Evolutionary conservation across 2,113 vertebrate species (phyloP).

Genomic region (Hydropotes inermis): DNA sequence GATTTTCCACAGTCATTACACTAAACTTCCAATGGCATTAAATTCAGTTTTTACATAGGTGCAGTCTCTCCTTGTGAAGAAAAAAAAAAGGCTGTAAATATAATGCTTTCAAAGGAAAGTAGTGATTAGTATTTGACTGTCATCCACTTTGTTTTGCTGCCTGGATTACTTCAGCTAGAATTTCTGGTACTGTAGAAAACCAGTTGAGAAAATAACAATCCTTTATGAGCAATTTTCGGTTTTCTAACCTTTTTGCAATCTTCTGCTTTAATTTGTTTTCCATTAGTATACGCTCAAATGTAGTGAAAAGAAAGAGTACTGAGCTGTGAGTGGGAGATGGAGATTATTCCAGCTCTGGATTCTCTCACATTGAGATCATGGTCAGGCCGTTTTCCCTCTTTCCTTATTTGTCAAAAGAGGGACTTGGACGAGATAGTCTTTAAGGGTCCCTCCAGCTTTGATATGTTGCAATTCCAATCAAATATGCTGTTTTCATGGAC

Average conservation of each 20-base stretch:
- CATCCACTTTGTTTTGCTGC: slow-evolving; percentile 37
- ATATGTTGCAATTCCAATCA: background rate
- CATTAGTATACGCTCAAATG: slow-evolving; percentile 54
- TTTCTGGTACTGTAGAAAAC: slow-evolving; percentile 39
- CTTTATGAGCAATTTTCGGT: slow-evolving; percentile 60
- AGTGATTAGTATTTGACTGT: slow-evolving; percentile 51
- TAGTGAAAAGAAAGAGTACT: background rate
- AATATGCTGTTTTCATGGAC: background rate
- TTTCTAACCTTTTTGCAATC: slow-evolving; percentile 54
- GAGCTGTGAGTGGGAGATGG: background rate
- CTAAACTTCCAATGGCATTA: slow-evolving; percentile 24
- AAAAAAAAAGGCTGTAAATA: slow-evolving; percentile 37
- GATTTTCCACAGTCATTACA: slow-evolving; percentile 15
- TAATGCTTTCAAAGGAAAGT: slow-evolving; percentile 47
- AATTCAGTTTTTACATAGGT: slow-evolving; percentile 16
- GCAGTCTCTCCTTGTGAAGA: background rate
- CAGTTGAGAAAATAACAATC: slow-evolving; percentile 62
- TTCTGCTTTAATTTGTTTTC: slow-evolving; percentile 64
- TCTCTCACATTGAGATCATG: background rate
- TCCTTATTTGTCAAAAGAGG: background rate
- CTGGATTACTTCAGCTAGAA: slow-evolving; percentile 49
- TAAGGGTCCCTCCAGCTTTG: background rate
- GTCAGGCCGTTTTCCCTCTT: background rate
- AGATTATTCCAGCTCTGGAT: background rate
- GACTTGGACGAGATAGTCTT: background rate